Conservation (phyloP, 2,888 invertebrate genomes). For the Ochropleura leucogaster region DNA sequence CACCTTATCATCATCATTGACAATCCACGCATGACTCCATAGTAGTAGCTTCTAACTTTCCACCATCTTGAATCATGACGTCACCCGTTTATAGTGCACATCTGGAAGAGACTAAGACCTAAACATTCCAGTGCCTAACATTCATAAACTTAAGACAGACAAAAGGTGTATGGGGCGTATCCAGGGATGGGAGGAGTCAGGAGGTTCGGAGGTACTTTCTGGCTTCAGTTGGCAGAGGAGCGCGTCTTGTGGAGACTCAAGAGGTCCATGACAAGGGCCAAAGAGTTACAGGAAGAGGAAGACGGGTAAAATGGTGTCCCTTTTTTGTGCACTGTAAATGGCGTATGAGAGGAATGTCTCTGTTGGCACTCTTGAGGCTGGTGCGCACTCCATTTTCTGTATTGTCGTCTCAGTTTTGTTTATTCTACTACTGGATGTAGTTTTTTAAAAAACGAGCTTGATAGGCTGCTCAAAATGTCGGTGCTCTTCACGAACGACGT, state of each 20-base stretch:
- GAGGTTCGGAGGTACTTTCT: slow-evolving; percentile 64
- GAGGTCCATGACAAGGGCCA: slow-evolving; percentile 59
- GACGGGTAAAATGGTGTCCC: slow-evolving; percentile 63
- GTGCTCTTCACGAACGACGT: not conserved
- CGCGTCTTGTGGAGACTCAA: slow-evolving; percentile 66
- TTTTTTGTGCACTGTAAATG: slow-evolving; percentile 69
- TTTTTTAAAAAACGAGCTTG: not conserved
- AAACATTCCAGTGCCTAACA: slow-evolving; percentile 52
- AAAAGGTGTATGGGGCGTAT: slow-evolving; percentile 64
- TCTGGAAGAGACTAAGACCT: slow-evolving; percentile 35
- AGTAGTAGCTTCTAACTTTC: slow-evolving; percentile 59
- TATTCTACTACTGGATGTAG: slow-evolving; percentile 19
- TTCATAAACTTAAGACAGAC: slow-evolving; percentile 60
- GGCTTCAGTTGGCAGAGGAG: slow-evolving; percentile 63
- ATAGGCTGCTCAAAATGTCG: not conserved
- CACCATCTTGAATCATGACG: slow-evolving; percentile 43
- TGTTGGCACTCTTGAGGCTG: slow-evolving; percentile 54
- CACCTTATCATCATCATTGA: slow-evolving; percentile 50
- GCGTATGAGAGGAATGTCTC: slow-evolving; percentile 55
- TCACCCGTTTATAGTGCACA: slow-evolving; percentile 67
- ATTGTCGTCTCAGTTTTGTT: slow-evolving; percentile 13
- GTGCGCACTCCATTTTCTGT: slow-evolving; percentile 39
- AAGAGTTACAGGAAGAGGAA: slow-evolving; percentile 66
- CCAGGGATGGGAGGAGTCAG: slow-evolving; percentile 61
- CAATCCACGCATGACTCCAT: slow-evolving; percentile 55